Percentiles rank a stretch among this genome's conserved stretches.
Evolutionary conservation across 1,140 invertebrate genomes (phyloP).

Genomic region (Cherax quadricarinatus): DNA sequence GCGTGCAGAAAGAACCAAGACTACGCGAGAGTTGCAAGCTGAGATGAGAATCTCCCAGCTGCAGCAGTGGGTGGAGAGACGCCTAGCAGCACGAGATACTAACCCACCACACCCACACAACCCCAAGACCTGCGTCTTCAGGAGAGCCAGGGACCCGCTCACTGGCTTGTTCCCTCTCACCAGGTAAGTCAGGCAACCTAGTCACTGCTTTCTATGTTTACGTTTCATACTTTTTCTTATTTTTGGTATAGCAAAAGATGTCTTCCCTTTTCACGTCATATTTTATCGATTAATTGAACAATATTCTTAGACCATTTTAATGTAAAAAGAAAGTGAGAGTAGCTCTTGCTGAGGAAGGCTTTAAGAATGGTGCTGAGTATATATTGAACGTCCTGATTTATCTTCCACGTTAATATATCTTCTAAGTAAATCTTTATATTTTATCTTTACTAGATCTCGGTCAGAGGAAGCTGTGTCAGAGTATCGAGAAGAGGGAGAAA

Average conservation of each 20-base stretch:
- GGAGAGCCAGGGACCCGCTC: slow-evolving; percentile 46
- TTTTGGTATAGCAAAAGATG: not conserved
- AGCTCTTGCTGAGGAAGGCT: too few species aligned
- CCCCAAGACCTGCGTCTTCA: slow-evolving; percentile 40
- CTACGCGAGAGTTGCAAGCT: slow-evolving; percentile 82
- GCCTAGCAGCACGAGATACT: slow-evolving; percentile 52
- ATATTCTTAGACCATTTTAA: not conserved
- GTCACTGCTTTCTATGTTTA: not conserved
- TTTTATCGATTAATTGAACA: not conserved
- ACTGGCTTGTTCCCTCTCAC: slow-evolving; percentile 62
- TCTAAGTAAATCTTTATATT: not conserved
- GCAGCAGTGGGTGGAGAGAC: slow-evolving; percentile 82
- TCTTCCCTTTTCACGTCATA: not conserved
- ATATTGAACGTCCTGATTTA: not conserved
- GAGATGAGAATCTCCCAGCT: slow-evolving; percentile 83
- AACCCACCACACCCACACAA: slow-evolving; percentile 14
- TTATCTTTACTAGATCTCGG: slow-evolving; percentile 55
- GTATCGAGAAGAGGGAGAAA: slow-evolving; percentile 65
- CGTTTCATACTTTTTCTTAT: not conserved
- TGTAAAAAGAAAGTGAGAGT: not conserved
- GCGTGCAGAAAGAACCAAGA: slow-evolving; percentile 78
- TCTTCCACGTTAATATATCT: too few species aligned
- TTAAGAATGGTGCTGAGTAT: too few species aligned
- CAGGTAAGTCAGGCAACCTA: slow-evolving; percentile 27
- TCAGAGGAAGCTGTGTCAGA: slow-evolving; percentile 72